phyloP scores from a whole-genome alignment of 2,888 invertebrate genomes.

The Fissipunctia ypsillon region DNA sequence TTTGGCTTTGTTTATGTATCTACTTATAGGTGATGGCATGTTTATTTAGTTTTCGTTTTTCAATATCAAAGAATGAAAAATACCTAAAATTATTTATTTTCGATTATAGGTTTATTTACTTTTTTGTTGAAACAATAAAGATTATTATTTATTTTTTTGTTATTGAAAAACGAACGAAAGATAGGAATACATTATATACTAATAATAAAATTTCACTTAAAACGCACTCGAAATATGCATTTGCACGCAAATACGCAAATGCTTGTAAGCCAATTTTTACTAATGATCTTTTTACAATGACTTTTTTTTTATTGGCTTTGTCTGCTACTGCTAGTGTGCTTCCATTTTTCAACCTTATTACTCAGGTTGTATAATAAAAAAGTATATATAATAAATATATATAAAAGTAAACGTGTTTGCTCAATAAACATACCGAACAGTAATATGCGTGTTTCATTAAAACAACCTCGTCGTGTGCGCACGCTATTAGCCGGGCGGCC shows the following conservation, averaged over 20 bases:
- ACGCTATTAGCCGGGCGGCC: neutral
- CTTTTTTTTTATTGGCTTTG: neutral
- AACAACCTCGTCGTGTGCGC: conserved; percentile 1
- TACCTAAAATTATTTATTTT: too few relatives aligned
- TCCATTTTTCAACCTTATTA: neutral
- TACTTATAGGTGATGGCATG: conserved; percentile 1
- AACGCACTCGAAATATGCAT: too few relatives aligned
- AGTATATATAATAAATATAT: too few relatives aligned
- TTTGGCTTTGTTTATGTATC: neutral
- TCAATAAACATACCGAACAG: neutral
- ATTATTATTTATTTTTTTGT: too few relatives aligned
- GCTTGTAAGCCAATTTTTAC: neutral
- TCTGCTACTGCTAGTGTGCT: neutral
- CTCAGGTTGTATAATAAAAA: too few relatives aligned
- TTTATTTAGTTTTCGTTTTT: neutral
- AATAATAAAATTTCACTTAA: too few relatives aligned
- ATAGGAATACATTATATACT: too few relatives aligned
- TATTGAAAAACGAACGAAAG: too few relatives aligned
- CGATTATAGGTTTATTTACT: too few relatives aligned
- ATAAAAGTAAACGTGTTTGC: neutral
- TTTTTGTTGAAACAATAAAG: too few relatives aligned
- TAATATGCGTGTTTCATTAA: neutral
- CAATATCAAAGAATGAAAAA: too few relatives aligned
- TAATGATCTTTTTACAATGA: neutral
- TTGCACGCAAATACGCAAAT: neutral